These are phyloP conservation scores for Cryptocheilus praepositus DNA, from an alignment of 2,888 invertebrate genomes.

Conservation along the genomic window DNA sequence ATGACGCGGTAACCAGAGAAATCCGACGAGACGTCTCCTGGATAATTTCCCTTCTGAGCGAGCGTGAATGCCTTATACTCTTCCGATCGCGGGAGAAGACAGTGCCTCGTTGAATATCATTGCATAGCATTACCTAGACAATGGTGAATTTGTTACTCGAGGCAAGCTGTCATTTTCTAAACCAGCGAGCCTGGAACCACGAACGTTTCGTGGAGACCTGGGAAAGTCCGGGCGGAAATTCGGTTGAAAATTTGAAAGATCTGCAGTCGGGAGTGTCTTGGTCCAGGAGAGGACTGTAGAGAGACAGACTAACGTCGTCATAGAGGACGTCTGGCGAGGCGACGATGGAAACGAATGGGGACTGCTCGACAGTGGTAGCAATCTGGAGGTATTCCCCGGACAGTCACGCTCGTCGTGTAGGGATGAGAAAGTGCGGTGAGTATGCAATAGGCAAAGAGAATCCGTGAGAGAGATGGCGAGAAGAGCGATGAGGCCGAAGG, in stretches of 20 bases:
- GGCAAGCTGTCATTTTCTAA: too few species aligned
- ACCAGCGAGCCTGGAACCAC: too few species aligned
- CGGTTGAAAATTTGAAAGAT: not conserved
- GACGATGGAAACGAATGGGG: conserved; percentile 57
- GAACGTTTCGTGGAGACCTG: not conserved
- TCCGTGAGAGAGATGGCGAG: conserved; percentile 40
- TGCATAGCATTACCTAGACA: too few species aligned
- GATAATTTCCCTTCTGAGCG: conserved; percentile 52
- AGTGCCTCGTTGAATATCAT: too few species aligned
- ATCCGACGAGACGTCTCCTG: conserved; percentile 58
- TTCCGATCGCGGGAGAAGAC: conserved; percentile 27
- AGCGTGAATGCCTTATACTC: conserved; percentile 35
- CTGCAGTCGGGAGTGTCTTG: not conserved
- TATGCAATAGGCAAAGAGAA: conserved; percentile 53
- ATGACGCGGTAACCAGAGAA: conserved; percentile 56
- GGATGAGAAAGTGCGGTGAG: conserved; percentile 59
- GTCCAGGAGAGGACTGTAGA: not conserved
- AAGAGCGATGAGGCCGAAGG: conserved; percentile 23
- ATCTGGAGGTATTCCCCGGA: conserved; percentile 64
- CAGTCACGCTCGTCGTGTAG: conserved; percentile 47
- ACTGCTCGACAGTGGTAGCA: conserved; percentile 50
- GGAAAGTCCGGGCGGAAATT: not conserved
- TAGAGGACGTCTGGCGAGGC: conserved; percentile 44
- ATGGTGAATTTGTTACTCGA: too few species aligned
- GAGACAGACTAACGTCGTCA: conserved; percentile 34